Conservation (phyloP, 2,888 invertebrate species). For the Iphiclides podalirius region DNA sequence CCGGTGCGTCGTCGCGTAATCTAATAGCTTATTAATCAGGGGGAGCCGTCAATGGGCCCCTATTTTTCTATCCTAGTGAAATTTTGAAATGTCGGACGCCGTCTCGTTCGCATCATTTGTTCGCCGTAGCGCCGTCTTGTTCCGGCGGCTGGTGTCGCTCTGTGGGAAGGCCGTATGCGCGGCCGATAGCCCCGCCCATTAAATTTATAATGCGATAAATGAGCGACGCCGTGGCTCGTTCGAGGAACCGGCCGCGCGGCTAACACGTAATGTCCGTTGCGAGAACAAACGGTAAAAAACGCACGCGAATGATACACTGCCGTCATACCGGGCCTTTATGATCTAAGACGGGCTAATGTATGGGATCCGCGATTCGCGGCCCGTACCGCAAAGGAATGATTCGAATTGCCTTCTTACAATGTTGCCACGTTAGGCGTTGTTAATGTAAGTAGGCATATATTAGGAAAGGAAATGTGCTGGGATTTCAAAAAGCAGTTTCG, state of each 20-base stretch:
- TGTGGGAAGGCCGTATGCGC: conserved; percentile 65
- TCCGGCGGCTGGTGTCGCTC: no score
- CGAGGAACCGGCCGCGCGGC: conserved; percentile 62
- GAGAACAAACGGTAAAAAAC: conserved; percentile 74
- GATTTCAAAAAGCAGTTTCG: no score
- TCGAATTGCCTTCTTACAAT: conserved; percentile 63
- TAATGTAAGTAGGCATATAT: conserved; percentile 19
- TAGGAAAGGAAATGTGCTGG: no score
- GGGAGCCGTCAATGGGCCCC: conserved; percentile 69
- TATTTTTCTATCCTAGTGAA: conserved; percentile 75
- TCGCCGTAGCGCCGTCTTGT: conserved; percentile 66
- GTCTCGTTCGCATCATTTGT: conserved; percentile 54
- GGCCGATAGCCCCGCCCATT: conserved; percentile 70
- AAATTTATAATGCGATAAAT: conserved; percentile 77
- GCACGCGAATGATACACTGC: conserved; percentile 61
- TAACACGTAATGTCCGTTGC: conserved; percentile 70
- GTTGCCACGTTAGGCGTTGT: conserved; percentile 58
- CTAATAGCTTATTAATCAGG: conserved; percentile 80
- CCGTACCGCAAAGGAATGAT: conserved; percentile 67
- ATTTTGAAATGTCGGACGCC: conserved; percentile 63
- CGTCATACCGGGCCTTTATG: conserved; percentile 62
- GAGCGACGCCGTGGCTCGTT: conserved; percentile 54
- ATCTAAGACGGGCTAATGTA: conserved; percentile 61
- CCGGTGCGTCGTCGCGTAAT: conserved; percentile 71
- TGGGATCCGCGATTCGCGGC: conserved; percentile 61